Base-by-base conservation (phyloP, 2,797 vertebrate species). In the Parambassis ranga region DNA sequence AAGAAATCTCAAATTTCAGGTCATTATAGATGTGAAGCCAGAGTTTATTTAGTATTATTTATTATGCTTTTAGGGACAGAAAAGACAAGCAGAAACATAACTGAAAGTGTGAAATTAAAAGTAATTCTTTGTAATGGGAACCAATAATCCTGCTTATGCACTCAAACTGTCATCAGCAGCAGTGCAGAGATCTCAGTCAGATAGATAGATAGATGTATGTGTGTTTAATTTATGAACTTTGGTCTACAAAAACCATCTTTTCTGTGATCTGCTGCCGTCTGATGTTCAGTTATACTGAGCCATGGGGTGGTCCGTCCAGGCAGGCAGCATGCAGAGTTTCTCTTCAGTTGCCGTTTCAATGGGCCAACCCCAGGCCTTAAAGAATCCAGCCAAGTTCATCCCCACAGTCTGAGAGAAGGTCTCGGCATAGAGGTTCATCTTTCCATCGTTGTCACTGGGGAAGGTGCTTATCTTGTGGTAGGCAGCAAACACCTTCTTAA, bases 311-410 rank as follows among this genome's bases (percentile, higher is more conserved):
- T 95, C 89, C 3, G 38, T 90, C 93, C 93, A 94, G 2, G 59
- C 10, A 20, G 93, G 92, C 46, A 94, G 91, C 14, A 57, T 79
- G 77, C 77, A 79, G 50, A 94, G 82, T 36, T 90, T 89, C 63
- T 85, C 28, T 16, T 92, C 91, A 19, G 93, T 87, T 31, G 58
- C 75, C 1, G 58, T 42, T 19, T 89, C 47, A 44, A 95, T 91
- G 31, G 94, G 93, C 94, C 94, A 96, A 53, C 92, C 91, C 94
- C 95, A 96, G 61, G 90, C 76, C 82, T 93, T 92, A 46, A 94
- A 93, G 87, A 96, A 95, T 1, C 79, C 79, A 32, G 48, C 47
- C 78, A 96, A 76, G 44, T 95, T 93, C 85, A 79, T 88, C 58
- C 77, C 87, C 43, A 95, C 92, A 20, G 81, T 61, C 26, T 75